A percentile compares a stretch with the other conserved stretches of the same genome.
Conservation (phyloP, 2,797 vertebrate species). For the Ceryle rudis region DNA sequence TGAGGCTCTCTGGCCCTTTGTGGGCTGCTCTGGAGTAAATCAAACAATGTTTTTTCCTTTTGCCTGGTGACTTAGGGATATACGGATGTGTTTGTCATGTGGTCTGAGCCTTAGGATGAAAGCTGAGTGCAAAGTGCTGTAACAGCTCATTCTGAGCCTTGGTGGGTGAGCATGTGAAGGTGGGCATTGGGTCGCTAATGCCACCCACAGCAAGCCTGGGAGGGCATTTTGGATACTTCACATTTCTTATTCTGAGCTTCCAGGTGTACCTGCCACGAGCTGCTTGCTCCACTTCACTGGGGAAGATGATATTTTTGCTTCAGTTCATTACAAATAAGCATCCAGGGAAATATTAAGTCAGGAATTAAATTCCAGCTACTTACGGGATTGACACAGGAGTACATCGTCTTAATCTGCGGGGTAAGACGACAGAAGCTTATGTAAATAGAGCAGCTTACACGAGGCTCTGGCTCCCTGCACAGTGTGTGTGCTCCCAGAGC, state of each 20-base stretch:
- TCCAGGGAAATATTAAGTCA: neutral
- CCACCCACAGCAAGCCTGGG: neutral
- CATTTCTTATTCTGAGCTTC: rapidly evolving
- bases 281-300: neutral
- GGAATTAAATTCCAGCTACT: slow-evolving; percentile 23
- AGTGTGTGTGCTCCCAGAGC: neutral
- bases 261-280: neutral
- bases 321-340: neutral
- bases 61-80: neutral
- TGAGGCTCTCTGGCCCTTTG: neutral
- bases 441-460: neutral
- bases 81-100: rapidly evolving
- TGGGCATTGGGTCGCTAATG: rapidly evolving
- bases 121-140: neutral
- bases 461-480: neutral
- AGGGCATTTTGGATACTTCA: neutral
- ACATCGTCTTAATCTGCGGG: neutral
- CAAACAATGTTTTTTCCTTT: neutral
- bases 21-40: neutral
- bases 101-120: neutral
- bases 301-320: neutral
- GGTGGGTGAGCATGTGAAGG: neutral
- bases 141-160: rapidly evolving
- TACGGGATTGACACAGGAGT: neutral
- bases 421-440: neutral